Evolutionary conservation across 2,888 invertebrate genomes (phyloP).

Genomic region (Alviniconcha strummeri): DNA sequence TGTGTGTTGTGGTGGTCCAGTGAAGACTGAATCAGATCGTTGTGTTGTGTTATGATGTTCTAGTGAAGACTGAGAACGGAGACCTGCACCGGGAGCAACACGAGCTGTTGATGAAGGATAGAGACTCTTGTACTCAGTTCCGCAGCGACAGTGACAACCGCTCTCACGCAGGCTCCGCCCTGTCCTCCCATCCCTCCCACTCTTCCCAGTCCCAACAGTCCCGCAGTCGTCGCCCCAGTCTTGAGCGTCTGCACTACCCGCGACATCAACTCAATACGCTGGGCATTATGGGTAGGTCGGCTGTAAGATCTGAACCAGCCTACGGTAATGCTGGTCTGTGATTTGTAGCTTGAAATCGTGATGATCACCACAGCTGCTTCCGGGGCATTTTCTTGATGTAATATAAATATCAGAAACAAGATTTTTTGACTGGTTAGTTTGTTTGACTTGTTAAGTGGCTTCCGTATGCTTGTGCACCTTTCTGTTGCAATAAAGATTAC

Average conservation of each 20-base stretch:
- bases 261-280: slow-evolving; percentile 82
- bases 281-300: slow-evolving; percentile 75
- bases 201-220: slow-evolving; percentile 76
- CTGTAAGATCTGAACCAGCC: background rate
- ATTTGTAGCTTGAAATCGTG: too few relatives aligned
- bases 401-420: too few relatives aligned
- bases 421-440: too few relatives aligned
- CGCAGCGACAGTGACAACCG: slow-evolving; percentile 75
- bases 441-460: too few relatives aligned
- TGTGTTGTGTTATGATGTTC: too few relatives aligned
- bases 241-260: slow-evolving; percentile 84
- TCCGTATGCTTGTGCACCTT: too few relatives aligned
- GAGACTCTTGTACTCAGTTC: slow-evolving; percentile 73
- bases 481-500: too few relatives aligned
- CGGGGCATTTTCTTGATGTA: too few relatives aligned
- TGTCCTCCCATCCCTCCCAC: slow-evolving; percentile 69
- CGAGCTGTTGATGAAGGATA: slow-evolving; percentile 71
- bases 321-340: too few relatives aligned
- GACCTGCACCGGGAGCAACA: slow-evolving; percentile 73
- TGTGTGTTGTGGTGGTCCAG: too few relatives aligned
- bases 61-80: slow-evolving; percentile 78
- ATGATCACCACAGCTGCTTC: too few relatives aligned
- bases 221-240: slow-evolving; percentile 74
- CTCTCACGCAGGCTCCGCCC: slow-evolving; percentile 70
- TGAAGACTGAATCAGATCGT: too few relatives aligned